These are phyloP conservation scores for Trichogramma pretiosum DNA, from an alignment of 1,140 invertebrate species.

Conservation along the genomic window DNA sequence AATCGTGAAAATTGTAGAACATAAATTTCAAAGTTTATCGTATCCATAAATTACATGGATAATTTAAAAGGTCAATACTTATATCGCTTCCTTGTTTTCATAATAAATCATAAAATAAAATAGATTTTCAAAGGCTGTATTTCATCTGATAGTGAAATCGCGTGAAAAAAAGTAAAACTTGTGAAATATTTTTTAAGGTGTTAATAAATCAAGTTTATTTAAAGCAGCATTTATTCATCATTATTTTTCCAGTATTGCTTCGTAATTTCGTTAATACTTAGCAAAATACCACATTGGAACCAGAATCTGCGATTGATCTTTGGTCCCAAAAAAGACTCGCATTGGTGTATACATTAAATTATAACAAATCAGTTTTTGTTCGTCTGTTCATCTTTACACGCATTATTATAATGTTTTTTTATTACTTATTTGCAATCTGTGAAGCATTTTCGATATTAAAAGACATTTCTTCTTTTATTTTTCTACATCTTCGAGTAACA, in stretches of 20 bases:
- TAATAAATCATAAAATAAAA: too few species aligned
- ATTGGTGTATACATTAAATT: constrained; percentile 10
- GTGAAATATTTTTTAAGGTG: constrained; percentile 9
- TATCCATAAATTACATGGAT: too few species aligned
- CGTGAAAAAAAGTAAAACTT: too few species aligned
- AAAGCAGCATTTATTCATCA: constrained; percentile 4
- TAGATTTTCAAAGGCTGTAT: too few species aligned
- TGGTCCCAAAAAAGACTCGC: constrained; percentile 15
- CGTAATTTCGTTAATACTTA: neutral
- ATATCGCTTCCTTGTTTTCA: too few species aligned
- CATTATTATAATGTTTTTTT: constrained; percentile 8
- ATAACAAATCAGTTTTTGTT: constrained; percentile 6
- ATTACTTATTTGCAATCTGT: neutral
- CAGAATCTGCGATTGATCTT: constrained; percentile 9
- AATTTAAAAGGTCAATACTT: too few species aligned
- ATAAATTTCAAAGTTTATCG: too few species aligned
- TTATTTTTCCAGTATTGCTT: neutral
- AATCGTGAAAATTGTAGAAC: too few species aligned
- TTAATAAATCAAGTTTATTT: constrained; percentile 19
- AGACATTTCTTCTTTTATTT: constrained; percentile 5
- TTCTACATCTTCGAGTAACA: constrained; percentile 6
- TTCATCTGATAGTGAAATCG: too few species aligned
- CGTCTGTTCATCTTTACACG: neutral
- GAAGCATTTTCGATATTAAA: constrained; percentile 17
- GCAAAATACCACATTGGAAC: constrained; percentile 6